Evolutionary conservation across 2,797 vertebrate species (phyloP).

Genomic region (Scleropages formosus): DNA sequence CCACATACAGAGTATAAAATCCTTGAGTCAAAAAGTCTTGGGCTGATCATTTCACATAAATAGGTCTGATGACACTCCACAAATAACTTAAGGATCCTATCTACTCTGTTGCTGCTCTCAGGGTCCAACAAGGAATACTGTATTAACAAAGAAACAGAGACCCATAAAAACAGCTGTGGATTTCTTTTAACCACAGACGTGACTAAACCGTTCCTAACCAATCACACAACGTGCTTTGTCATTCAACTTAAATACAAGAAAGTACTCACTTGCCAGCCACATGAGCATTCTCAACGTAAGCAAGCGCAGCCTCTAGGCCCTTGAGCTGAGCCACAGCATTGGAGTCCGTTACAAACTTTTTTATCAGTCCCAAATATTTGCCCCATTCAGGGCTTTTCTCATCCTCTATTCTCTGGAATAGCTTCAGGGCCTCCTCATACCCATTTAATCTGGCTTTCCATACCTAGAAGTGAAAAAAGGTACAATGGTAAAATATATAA

Average conservation of each 20-base stretch:
- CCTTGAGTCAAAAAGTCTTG: too few relatives aligned
- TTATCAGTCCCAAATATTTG: conserved; percentile 90
- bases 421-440: conserved; percentile 92
- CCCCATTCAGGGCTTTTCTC: conserved; percentile 97
- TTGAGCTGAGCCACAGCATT: conserved; percentile 96
- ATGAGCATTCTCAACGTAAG: conserved; percentile 86
- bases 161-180: background rate
- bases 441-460: conserved; percentile 97
- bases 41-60: too few relatives aligned
- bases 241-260: background rate
- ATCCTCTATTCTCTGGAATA: conserved; percentile 89
- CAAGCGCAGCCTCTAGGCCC: conserved; percentile 89
- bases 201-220: background rate
- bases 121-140: too few relatives aligned
- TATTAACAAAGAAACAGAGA: background rate
- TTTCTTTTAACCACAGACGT: background rate
- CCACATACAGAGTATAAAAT: too few relatives aligned
- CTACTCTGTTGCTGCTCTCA: too few relatives aligned
- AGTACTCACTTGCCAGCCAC: conserved; percentile 88
- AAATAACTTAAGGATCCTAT: too few relatives aligned
- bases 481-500: background rate
- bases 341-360: conserved; percentile 95
- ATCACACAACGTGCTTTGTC: background rate
- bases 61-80: too few relatives aligned
- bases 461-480: conserved; percentile 55